Base-by-base conservation (phyloP, 1,140 invertebrate species). In the Plectrocnemia conspersa region DNA sequence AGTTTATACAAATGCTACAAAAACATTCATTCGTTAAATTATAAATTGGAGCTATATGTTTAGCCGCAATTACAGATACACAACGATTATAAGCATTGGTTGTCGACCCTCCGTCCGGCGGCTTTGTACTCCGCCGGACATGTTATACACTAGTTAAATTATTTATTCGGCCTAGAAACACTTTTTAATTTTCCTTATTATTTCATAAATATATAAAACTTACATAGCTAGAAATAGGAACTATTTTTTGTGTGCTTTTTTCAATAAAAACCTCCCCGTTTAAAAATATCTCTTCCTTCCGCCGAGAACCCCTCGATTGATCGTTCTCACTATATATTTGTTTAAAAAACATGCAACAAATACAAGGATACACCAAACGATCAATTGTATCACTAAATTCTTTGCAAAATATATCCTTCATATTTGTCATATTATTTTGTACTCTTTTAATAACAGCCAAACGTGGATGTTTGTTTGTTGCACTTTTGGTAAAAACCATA, bases 181-280 rank as follows among this genome's bases (percentile, higher is more conserved):
- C 47, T 61, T 52, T 52, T 55, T 35, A 52, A 35, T 38, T 55
- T 61, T 58, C 47, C 52, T 52, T 42, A 52, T 52, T 38, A 50
- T 57, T 50, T 53, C 59, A 55, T 58, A 61, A 56, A 58, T 54
- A 61, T 61, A 61, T 61, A 61, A 61, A 61, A 58, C 59, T 61
- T 61, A 61, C 52, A 18, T 46, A 18, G 15, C 52, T 55, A 61
- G 22, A 25, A 56, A 52, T 61, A 61, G 59, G 59, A 61, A 61
- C 59, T 61, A 61, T 61, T 55, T 61, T 55, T 61, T 61, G 59
- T 61, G 59, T 61, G 59, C 59, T 61, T 61, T 61, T 55, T 58
- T 33, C 10, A 21, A 45, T 56, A 45, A 54, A 50, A 52, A 52
- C 47, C 59, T 57, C 54, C 59, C 49, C n/a, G n/a, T 38, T 50